These are phyloP conservation scores for Polypedilum pembai DNA, from an alignment of 1,140 invertebrate species.

Conservation along the genomic window DNA sequence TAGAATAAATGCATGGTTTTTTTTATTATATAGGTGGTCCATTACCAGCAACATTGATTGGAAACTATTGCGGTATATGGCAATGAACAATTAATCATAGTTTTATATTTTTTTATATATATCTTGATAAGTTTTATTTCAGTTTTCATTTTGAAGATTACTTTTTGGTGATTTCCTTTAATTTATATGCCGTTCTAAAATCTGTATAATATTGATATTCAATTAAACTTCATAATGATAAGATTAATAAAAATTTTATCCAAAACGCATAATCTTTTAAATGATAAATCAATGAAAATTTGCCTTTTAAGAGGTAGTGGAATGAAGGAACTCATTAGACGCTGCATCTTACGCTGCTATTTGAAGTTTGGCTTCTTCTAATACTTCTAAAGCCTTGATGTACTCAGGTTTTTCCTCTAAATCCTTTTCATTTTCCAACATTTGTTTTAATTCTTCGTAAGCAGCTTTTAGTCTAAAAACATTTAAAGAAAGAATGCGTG, in stretches of 20 bases:
- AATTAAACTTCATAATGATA: background rate
- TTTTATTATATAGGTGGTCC: slow-evolving; percentile 62
- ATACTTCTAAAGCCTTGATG: slow-evolving; percentile 55
- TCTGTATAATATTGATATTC: background rate
- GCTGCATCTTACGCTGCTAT: background rate
- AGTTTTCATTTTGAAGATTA: background rate
- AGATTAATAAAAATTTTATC: background rate
- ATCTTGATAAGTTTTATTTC: background rate
- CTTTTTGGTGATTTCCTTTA: background rate
- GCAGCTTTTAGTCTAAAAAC: slow-evolving; percentile 65
- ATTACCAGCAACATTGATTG: slow-evolving; percentile 61
- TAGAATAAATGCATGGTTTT: background rate
- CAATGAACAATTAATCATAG: slow-evolving; percentile 43
- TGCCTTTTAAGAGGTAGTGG: background rate
- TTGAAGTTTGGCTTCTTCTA: slow-evolving; percentile 56
- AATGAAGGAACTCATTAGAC: background rate
- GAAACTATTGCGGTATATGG: slow-evolving; percentile 61
- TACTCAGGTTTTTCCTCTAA: slow-evolving; percentile 68
- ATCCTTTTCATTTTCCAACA: slow-evolving; percentile 65
- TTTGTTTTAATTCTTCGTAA: slow-evolving; percentile 64
- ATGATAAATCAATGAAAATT: background rate
- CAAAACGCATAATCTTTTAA: background rate
- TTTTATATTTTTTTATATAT: no score
- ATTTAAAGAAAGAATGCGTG: slow-evolving; percentile 33
- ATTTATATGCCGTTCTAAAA: background rate